phyloP scores from a whole-genome alignment of 1,140 invertebrate species.

The Drosophila bocki region DNA sequence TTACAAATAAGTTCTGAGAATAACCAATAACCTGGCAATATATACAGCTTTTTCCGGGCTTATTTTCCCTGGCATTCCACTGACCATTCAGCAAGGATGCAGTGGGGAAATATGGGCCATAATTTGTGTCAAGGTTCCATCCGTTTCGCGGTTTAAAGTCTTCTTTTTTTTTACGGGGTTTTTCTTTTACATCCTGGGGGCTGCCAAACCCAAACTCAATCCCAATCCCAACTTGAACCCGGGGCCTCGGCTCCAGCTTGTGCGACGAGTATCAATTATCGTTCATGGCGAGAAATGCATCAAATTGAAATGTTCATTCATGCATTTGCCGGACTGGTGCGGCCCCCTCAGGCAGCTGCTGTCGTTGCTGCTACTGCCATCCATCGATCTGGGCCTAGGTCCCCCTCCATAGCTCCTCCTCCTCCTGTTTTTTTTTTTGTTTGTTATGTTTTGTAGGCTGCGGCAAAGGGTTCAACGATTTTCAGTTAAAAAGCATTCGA shows the following conservation, averaged over 20 bases:
- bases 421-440: not conserved
- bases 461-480: slow-evolving; percentile 78
- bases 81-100: not conserved
- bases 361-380: slow-evolving; percentile 31
- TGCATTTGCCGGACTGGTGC: slow-evolving; percentile 46
- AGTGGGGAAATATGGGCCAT: not conserved
- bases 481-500: slow-evolving; percentile 81
- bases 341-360: slow-evolving; percentile 17
- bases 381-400: slow-evolving; percentile 48
- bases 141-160: slow-evolving; percentile 17
- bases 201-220: not conserved
- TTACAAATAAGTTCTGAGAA: not conserved
- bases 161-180: not conserved
- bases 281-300: slow-evolving; percentile 59
- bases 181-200: not conserved
- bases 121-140: slow-evolving; percentile 34
- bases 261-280: slow-evolving; percentile 49
- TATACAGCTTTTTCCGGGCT: not conserved
- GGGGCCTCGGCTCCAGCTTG: slow-evolving; percentile 9
- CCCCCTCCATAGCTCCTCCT: not conserved
- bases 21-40: not conserved
- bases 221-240: not conserved
- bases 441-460: slow-evolving; percentile 42
- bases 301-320: slow-evolving; percentile 64
- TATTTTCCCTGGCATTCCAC: not conserved